Evolutionary conservation across 1,140 invertebrate genomes (phyloP).

Genomic region (Hyles euphorbiae): DNA sequence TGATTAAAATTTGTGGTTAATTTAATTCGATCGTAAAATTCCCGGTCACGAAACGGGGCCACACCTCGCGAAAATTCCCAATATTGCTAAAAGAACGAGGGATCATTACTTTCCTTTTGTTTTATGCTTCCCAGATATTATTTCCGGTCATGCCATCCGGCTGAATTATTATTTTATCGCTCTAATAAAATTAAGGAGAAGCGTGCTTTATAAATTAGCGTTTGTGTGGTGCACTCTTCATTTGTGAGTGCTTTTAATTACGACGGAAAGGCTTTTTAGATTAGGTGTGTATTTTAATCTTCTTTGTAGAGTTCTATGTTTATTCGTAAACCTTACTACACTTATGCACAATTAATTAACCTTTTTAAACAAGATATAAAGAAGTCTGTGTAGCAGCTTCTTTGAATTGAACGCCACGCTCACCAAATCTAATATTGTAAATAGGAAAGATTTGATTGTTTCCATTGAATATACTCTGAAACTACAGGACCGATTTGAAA

Average conservation of each 20-base stretch:
- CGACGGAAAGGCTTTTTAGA: no score
- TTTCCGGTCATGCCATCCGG: conserved; percentile 59
- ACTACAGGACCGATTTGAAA: no score
- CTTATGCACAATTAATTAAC: no score
- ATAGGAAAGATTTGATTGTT: no score
- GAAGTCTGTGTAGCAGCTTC: no score
- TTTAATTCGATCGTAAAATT: conserved; percentile 49
- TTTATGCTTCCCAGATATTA: conserved; percentile 54
- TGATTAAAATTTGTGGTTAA: conserved; percentile 39
- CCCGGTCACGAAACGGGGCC: conserved; percentile 31
- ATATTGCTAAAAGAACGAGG: conserved; percentile 50
- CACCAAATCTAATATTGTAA: no score
- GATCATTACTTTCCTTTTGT: conserved; percentile 56
- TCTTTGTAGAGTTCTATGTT: not conserved
- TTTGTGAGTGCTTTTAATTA: not conserved
- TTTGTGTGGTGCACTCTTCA: not conserved
- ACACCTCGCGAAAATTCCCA: conserved; percentile 52
- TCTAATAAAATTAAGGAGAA: conserved; percentile 37
- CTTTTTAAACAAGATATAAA: no score
- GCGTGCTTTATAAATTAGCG: conserved; percentile 1
- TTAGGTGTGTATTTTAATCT: no score
- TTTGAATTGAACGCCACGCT: no score
- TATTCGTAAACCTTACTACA: not conserved
- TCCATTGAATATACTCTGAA: no score
- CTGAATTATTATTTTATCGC: conserved; percentile 46